Percentiles rank a stretch among this genome's conserved stretches.
These are phyloP conservation scores for Pteruthius melanotis DNA, from an alignment of 2,113 vertebrate genomes.

Conservation along the genomic window DNA sequence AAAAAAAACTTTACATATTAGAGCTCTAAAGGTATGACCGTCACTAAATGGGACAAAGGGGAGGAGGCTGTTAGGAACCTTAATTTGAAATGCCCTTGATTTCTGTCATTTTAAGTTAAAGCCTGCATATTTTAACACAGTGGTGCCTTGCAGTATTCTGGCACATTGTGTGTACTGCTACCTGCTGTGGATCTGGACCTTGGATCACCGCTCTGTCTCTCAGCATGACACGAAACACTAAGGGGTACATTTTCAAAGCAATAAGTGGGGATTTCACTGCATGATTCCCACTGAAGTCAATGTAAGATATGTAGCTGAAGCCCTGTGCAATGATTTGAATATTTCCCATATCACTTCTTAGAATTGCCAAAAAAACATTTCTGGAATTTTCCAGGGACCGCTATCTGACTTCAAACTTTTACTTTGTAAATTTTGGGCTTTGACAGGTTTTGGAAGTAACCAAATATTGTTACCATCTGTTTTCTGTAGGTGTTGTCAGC, in stretches of 20 bases:
- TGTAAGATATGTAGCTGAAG: background rate
- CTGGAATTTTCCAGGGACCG: background rate
- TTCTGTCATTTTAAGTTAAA: slow-evolving; percentile 53
- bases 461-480: background rate
- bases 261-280: background rate
- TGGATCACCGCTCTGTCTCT: slow-evolving; percentile 46
- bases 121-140: slow-evolving; percentile 39
- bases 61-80: background rate
- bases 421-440: background rate
- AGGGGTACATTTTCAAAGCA: slow-evolving; percentile 53
- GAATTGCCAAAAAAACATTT: background rate
- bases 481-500: background rate
- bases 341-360: background rate
- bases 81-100: slow-evolving; percentile 55
- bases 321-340: slow-evolving; percentile 11
- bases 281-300: background rate
- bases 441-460: background rate
- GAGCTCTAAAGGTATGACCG: background rate
- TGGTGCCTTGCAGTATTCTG: slow-evolving; percentile 8
- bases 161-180: background rate
- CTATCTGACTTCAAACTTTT: background rate
- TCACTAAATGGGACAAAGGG: slow-evolving; percentile 18
- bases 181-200: slow-evolving; percentile 49
- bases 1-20: background rate
- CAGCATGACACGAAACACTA: slow-evolving; percentile 25